Evolutionary conservation across 2,113 vertebrate species (phyloP).

Genomic region (Aplodontia rufa): DNA sequence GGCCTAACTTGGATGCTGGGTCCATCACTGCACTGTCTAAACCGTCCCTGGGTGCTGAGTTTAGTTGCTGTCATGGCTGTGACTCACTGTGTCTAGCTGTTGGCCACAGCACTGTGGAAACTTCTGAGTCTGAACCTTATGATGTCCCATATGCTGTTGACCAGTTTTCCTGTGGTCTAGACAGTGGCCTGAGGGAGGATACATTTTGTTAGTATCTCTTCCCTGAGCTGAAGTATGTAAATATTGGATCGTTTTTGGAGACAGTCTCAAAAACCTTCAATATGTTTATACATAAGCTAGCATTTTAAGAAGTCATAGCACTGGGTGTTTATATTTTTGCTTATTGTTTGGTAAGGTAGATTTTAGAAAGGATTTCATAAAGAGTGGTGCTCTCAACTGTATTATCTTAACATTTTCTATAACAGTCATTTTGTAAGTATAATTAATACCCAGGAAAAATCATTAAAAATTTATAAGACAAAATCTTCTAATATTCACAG

Average conservation of each 20-base stretch:
- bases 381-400: neutral
- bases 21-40: neutral
- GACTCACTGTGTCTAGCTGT: conserved; percentile 46
- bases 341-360: neutral
- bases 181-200: conserved; percentile 37
- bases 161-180: conserved; percentile 69
- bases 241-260: neutral
- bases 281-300: neutral
- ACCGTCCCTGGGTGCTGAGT: neutral
- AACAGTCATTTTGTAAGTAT: neutral
- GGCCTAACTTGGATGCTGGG: neutral
- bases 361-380: neutral
- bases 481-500: neutral
- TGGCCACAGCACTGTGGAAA: conserved; percentile 41
- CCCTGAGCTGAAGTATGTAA: neutral
- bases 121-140: neutral
- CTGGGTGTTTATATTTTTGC: neutral
- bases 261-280: neutral
- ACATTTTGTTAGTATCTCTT: conserved; percentile 28
- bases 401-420: neutral
- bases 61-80: neutral
- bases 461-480: neutral
- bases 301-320: neutral
- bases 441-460: neutral
- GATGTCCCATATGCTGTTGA: conserved; percentile 35